Percentiles rank a stretch among this genome's conserved stretches.
These are phyloP conservation scores for Podargus strigoides DNA, from an alignment of 2,797 vertebrate species.

Conservation along the genomic window DNA sequence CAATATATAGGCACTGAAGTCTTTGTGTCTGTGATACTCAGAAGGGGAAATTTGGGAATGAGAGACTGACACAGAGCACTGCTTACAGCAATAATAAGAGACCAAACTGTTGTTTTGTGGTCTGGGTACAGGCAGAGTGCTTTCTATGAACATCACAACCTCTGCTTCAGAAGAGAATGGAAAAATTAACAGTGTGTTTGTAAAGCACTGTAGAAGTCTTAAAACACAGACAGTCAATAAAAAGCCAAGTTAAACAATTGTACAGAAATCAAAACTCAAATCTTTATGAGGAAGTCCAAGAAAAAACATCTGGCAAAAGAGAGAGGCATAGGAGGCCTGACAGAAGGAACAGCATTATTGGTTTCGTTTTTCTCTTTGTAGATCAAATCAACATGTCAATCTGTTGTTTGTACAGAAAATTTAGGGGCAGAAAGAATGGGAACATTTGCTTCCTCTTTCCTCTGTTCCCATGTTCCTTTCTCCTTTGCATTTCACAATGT, in stretches of 20 bases:
- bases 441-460: background rate
- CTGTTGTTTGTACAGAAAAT: constrained; percentile 55
- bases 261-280: background rate
- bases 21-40: background rate
- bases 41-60: background rate
- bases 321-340: background rate
- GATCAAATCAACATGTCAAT: background rate
- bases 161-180: background rate
- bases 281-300: background rate
- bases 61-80: background rate
- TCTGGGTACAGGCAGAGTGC: background rate
- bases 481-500: background rate
- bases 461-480: background rate
- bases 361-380: constrained; percentile 35
- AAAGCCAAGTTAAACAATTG: background rate
- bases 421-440: background rate
- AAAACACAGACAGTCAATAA: background rate
- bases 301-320: constrained; percentile 12
- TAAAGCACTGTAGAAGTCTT: background rate
- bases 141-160: background rate
- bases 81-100: background rate
- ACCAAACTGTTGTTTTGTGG: background rate
- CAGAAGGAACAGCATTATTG: constrained; percentile 33
- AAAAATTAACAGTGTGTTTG: background rate
- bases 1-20: background rate